Percentiles rank a stretch among this genome's conserved stretches.
These are phyloP conservation scores for Toxotes lorentzi DNA, from an alignment of 2,797 vertebrate species.

Conservation along the genomic window DNA sequence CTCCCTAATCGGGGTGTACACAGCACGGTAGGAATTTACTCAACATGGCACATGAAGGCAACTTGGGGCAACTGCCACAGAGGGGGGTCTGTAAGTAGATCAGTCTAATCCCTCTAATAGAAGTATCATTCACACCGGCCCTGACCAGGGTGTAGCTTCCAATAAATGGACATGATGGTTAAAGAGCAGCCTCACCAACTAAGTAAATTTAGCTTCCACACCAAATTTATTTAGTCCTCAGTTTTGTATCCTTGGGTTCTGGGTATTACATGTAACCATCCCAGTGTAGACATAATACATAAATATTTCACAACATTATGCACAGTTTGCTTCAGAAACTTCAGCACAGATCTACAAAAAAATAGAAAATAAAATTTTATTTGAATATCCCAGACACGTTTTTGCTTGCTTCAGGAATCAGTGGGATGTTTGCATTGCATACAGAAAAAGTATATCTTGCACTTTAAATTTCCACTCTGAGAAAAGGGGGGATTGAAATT, in stretches of 20 bases:
- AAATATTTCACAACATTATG: not conserved
- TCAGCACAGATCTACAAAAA: not conserved
- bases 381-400: slow-evolving; percentile 1
- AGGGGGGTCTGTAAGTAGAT: slow-evolving; percentile 85
- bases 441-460: not conserved
- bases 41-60: slow-evolving; percentile 82
- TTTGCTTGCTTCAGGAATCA: not conserved
- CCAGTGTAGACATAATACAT: not conserved
- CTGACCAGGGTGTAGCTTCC: slow-evolving; percentile 68
- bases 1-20: slow-evolving; percentile 81
- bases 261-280: not conserved
- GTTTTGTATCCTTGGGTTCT: not conserved
- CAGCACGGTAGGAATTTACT: slow-evolving; percentile 83
- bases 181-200: slow-evolving; percentile 33
- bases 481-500: slow-evolving; percentile 23
- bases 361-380: not conserved
- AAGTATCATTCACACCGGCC: slow-evolving; percentile 83
- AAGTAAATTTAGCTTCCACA: slow-evolving; percentile 29
- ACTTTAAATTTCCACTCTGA: slow-evolving; percentile 17
- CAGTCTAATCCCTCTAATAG: slow-evolving; percentile 86
- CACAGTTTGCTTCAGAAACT: not conserved
- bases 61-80: slow-evolving; percentile 84
- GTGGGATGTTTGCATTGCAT: not conserved
- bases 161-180: slow-evolving; percentile 59
- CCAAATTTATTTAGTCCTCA: slow-evolving; percentile 14